Percentiles rank a stretch among this genome's conserved stretches.
Evolutionary conservation across 1,140 invertebrate genomes (phyloP).

Genomic region (Liolophura sinensis): DNA sequence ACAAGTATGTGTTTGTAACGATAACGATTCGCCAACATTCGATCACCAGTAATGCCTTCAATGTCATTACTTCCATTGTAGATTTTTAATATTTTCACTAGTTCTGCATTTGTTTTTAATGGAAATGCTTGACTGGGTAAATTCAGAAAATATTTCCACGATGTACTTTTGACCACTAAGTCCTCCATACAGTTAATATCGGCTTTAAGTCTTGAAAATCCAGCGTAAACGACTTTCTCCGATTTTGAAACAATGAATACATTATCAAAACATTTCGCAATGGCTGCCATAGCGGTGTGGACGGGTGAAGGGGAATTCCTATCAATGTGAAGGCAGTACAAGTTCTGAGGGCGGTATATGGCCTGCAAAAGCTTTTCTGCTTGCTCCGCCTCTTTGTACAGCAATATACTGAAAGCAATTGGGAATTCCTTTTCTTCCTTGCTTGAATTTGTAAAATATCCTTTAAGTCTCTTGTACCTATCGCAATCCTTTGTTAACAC

Average conservation of each 20-base stretch:
- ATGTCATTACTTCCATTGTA: constrained; percentile 21
- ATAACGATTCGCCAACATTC: not conserved
- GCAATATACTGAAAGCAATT: constrained; percentile 35
- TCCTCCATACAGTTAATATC: constrained; percentile 17
- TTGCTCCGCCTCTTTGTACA: constrained; percentile 38
- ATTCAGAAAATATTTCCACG: constrained; percentile 27
- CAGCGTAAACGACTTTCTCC: constrained; percentile 11
- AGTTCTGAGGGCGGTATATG: constrained; percentile 51
- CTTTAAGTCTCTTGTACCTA: not conserved
- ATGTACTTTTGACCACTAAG: constrained; percentile 3
- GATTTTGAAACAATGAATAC: constrained; percentile 19
- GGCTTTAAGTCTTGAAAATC: constrained; percentile 2
- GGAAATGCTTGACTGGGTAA: constrained; percentile 24
- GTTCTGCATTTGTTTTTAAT: constrained; percentile 18
- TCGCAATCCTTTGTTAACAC: no score
- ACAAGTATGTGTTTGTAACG: no score
- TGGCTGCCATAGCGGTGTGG: constrained; percentile 7
- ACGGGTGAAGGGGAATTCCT: constrained; percentile 22
- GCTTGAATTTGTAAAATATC: constrained; percentile 28
- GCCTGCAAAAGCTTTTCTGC: constrained; percentile 39
- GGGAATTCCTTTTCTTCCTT: constrained; percentile 37
- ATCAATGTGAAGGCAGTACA: constrained; percentile 54
- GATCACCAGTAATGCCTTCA: not conserved
- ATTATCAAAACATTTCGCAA: constrained; percentile 23
- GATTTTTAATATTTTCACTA: constrained; percentile 19